Evolutionary conservation across 2,888 invertebrate species (phyloP), one percentile per base, ranked within the genome.

Genomic region (Plagiodera versicolora): DNA sequence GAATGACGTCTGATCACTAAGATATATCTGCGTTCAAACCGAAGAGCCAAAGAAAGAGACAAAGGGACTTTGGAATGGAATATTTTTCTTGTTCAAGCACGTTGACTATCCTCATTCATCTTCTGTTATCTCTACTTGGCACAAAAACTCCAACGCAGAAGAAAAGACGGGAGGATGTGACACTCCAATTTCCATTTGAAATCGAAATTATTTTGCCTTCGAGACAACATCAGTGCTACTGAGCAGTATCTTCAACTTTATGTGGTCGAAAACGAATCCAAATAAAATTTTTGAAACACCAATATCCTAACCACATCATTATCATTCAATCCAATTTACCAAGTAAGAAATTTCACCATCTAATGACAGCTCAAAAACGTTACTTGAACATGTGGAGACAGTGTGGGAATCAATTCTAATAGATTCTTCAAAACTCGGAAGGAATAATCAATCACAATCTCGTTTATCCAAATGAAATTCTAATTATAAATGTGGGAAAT

Each of bases 171-270:
- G 78, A 79, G 76, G 77, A 79, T 75, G 78, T 78, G 79, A 80
- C 79, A 79, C 77, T 76, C 78, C 78, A 79, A 79, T 80, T 80
- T 79, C 79, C 79, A 79, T 79, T 79, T 77, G 75, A 77, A 77
- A 78, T 78, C 78, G 77, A 74, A 78, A 78, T 76, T 75, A 74
- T 72, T 67, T 67, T 60, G 60, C 69, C 70, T 72, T 69, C 65
- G 70, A 68, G 69, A 70, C 67, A 73, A 73, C 74, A 74, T 74
- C 73, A 70, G 63, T 63, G 62, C 68, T 70, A 69, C 66, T 63
- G 63, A 69, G 72, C 70, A 67, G 65, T 69, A 70, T 67, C 68
- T 70, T 70, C 72, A 72, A 72, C 72, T 73, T 67, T 66, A 64
- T 59, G n/a, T 52, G 14, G 30, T 52, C 10, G 35, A 19, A 4